Percentiles rank a stretch among this genome's conserved stretches.
Conservation (phyloP, 2,797 vertebrate genomes). For the Diceros bicornis region DNA sequence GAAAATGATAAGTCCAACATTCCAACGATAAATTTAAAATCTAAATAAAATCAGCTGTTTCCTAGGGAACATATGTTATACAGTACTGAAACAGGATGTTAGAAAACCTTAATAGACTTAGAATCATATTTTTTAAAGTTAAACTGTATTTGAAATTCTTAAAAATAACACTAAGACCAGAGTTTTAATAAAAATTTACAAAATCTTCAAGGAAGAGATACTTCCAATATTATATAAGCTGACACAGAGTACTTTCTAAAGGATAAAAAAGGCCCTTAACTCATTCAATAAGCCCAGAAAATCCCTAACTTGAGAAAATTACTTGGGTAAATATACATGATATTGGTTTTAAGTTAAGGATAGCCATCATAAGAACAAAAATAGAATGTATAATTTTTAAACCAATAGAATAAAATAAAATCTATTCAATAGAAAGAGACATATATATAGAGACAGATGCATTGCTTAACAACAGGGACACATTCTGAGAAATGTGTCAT, state of each 20-base stretch:
- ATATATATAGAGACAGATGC: not conserved
- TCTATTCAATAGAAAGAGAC: not conserved
- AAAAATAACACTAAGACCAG: not conserved
- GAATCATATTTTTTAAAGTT: not conserved
- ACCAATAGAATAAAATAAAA: not conserved
- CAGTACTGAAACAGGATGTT: not conserved
- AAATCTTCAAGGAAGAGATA: not conserved
- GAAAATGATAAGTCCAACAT: not conserved
- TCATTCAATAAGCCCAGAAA: not conserved
- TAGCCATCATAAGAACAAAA: not conserved
- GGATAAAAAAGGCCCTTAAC: not conserved
- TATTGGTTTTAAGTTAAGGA: not conserved
- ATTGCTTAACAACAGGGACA: too few species aligned
- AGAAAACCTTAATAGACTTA: not conserved
- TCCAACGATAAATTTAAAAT: conserved; percentile 38
- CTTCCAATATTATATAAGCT: not conserved
- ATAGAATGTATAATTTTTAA: not conserved
- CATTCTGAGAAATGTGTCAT: too few species aligned
- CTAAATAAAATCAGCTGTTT: conserved; percentile 8
- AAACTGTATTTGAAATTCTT: not conserved
- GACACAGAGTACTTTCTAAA: not conserved
- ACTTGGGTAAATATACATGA: not conserved
- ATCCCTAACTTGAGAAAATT: not conserved
- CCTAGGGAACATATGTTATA: not conserved
- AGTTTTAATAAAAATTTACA: not conserved